Base-by-base conservation (phyloP, 1,140 invertebrate genomes). In the Brachionus paranguensis region DNA sequence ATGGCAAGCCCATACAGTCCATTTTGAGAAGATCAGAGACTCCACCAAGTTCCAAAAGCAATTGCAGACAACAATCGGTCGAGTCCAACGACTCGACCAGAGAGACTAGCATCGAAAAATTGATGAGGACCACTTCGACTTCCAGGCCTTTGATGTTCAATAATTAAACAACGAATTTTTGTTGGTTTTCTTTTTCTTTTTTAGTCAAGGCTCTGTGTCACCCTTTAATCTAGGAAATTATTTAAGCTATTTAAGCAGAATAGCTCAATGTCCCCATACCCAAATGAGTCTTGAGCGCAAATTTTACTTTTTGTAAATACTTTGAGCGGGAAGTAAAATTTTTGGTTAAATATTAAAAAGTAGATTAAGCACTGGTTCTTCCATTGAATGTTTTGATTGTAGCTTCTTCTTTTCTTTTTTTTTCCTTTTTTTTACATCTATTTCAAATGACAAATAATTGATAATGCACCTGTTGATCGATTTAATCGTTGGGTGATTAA, bases 71-170 rank as follows among this genome's bases (percentile, higher is more conserved):
- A 33, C 53, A 41, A 2, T 64, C 53, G n/a, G 64, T 81, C 24
- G 78, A 81, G 12, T 64, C 78, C 7, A 81, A 68, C 33, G 78
- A 68, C 10, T 81, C 78, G 27, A 50, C 43, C 17, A 60, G 78
- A 41, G 78, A 81, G 27, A 81, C 78, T n/a, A 81, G 78, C 41
- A 81, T 81, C 12, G 78, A 81, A 64, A 60, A 68, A 60, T 81
- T 81, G 64, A 29, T 81, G 41, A 81, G 78, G 37, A 81, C 64
- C 37, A 81, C 78, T 11, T 81, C 78, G 41, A 81, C 78, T 20
- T 81, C 78, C 24, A 81, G 78, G 33, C 78, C 78, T 24, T 45
- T 81, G n/a, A 81, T 81, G 78, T 81, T 81, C 43, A 81, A 81
- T 64, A 81, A 81, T 68, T 50, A 76, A 11, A 53, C 41, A 76